Base-by-base conservation (phyloP, 1,140 invertebrate genomes). In the Cherax quadricarinatus region DNA sequence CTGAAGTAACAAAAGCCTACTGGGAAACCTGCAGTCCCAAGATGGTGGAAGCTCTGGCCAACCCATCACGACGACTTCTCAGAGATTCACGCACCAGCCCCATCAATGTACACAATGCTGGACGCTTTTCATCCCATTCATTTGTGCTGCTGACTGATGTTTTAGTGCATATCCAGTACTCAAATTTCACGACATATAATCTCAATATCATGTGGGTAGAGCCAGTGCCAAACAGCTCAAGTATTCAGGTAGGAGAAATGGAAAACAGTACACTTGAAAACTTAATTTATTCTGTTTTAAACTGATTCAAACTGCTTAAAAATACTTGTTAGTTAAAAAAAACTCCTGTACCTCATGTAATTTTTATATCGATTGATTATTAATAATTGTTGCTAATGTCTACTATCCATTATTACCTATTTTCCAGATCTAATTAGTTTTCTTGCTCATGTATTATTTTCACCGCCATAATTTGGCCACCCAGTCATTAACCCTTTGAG, bases 141-240 rank as follows among this genome's bases (percentile, higher is more conserved):
- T 98, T 98, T 94, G 93, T 95, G 24, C 94, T 96, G 51, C 95
- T 96, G 89, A 95, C 95, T 91, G 95, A 95, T 90, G 90, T 95
- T 81, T 94, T 96, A 89, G 94, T 95, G 30, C 92, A 93, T 60
- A 24, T 89, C 18, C 87, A 86, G 60, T 96, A 97, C 80, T 96
- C 96, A 92, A 96, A 95, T 92, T 95, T 96, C 93, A 95, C 95
- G 93, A 94, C 96, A 5, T 96, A 97, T 95, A 96, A 96, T 49
- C 95, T 98, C 91, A 96, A 96, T 93, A 97, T 97, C 3, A 94
- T 98, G 70, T 98, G 98, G 98, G 96, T 98, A 3, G 97, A 98
- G 95, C 94, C 95, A 82, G 94, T 96, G 79, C 95, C 95, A 85
- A 96, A 96, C 91, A 95, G 95, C 24, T 94, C 95, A 21, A 93